These are phyloP conservation scores for Antheraea pernyi DNA, from an alignment of 1,140 invertebrate species.

Conservation along the genomic window DNA sequence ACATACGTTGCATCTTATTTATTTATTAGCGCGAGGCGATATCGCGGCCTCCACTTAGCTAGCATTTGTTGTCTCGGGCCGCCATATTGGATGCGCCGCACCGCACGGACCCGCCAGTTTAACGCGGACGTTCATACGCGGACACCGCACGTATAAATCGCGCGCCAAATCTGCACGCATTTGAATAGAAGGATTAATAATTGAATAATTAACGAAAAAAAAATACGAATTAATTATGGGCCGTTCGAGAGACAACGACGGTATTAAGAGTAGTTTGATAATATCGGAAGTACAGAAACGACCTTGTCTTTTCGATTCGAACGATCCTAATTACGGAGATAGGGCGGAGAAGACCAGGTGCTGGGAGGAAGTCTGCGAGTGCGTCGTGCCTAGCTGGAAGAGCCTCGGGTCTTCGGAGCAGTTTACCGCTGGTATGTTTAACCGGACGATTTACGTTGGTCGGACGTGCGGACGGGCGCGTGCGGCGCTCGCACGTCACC, in stretches of 20 bases:
- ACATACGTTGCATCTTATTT: conserved; percentile 56
- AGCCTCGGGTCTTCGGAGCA: conserved; percentile 53
- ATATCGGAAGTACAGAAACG: conserved; percentile 63
- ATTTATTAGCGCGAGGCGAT: conserved; percentile 68
- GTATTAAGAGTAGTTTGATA: conserved; percentile 60
- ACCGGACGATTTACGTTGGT: conserved; percentile 43
- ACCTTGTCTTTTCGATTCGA: conserved; percentile 63
- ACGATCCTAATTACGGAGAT: conserved; percentile 64
- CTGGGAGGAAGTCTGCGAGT: conserved; percentile 68
- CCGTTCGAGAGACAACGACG: conserved; percentile 57
- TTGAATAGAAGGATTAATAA: conserved; percentile 18
- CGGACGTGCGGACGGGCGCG: conserved; percentile 23
- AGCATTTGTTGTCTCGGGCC: conserved; percentile 48
- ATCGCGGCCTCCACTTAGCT: conserved; percentile 46
- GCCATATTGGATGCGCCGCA: conserved; percentile 51
- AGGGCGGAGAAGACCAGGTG: conserved; percentile 60
- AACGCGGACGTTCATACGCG: conserved; percentile 59
- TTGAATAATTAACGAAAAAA: conserved; percentile 15
- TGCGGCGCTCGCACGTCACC: conserved; percentile 31
- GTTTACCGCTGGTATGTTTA: conserved; percentile 63
- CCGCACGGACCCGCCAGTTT: conserved; percentile 62
- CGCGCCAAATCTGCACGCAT: conserved; percentile 33
- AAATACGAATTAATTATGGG: conserved; percentile 53
- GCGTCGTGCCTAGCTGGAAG: conserved; percentile 60
- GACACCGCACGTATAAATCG: conserved; percentile 28